Evolutionary conservation across 2,113 vertebrate genomes (phyloP).

Genomic region (Anser brachyrhynchus): DNA sequence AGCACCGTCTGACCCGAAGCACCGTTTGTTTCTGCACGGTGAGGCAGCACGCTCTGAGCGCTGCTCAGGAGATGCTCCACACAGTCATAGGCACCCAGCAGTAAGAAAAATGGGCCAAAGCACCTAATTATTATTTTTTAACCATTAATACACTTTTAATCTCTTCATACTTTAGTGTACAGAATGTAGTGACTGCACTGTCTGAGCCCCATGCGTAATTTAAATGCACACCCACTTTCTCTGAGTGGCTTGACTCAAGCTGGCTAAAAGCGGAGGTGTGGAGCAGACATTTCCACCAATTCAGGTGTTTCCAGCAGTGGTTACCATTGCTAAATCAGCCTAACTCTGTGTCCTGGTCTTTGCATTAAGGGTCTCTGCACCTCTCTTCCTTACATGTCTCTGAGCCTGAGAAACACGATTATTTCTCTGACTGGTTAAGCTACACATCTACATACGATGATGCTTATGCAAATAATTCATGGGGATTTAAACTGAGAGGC

Average conservation of each 20-base stretch:
- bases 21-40: neutral
- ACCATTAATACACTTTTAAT: neutral
- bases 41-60: accelerated
- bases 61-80: neutral
- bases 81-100: accelerated
- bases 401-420: neutral
- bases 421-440: too few species aligned
- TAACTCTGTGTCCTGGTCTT: neutral
- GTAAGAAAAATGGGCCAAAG: neutral
- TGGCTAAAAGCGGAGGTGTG: neutral
- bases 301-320: neutral
- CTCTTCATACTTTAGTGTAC: neutral
- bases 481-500: neutral
- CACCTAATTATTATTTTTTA: neutral
- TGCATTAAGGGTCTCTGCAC: neutral
- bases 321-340: neutral
- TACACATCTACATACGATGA: neutral
- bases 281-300: neutral
- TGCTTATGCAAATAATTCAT: too few species aligned
- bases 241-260: neutral
- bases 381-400: too few species aligned
- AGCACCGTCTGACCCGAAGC: accelerated
- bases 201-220: neutral
- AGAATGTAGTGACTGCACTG: neutral
- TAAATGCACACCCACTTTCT: neutral